Base-by-base conservation (phyloP, 2,797 vertebrate species). In the Diplodus sargus region DNA sequence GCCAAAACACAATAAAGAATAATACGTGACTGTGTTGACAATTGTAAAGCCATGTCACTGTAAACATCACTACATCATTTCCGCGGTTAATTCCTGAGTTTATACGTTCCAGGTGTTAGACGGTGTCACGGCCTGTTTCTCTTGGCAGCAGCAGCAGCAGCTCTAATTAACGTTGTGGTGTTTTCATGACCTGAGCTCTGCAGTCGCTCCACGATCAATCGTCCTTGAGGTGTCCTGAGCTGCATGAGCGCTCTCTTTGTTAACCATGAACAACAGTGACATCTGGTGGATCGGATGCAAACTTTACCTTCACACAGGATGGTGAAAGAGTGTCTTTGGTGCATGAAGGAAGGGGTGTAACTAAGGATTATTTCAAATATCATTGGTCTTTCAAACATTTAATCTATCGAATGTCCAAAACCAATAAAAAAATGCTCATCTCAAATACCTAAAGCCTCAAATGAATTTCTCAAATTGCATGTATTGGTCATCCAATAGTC, bases 211-310 rank as follows among this genome's bases (percentile, higher is more conserved):
- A 61, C 56, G n/a, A 13, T 76, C 76, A 65, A 39, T 66, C 7
- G 78, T 74, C 86, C 87, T 88, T 82, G 79, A 87, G 39, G 53
- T 70, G 82, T 72, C 83, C 75, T 43, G 83, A 39, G 0, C 2
- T 65, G 23, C 53, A 20, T 5, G 43, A 1, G 4, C 34, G 3
- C 9, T 4, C 18, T 57, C n/a, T 28, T 30, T 18, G 20, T 11
- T 22, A 78, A 84, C 79, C 18, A 30, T 4, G 70, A 76, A 5
- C 86, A 88, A 85, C 80, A 87, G 84, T 11, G 89, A 83, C 94
- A 84, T 68, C 92, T 90, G 20, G 68, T 90, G 93, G 89, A 42
- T 8, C 10, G 43, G 9, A 0, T 1, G 0, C 17, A 51, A 3
- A 15, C 28, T 45, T 18, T 4, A 34, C 11, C 4, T 25, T 17